Conservation (phyloP, 1,140 invertebrate genomes). For the Caenorhabditis tropicalis region DNA sequence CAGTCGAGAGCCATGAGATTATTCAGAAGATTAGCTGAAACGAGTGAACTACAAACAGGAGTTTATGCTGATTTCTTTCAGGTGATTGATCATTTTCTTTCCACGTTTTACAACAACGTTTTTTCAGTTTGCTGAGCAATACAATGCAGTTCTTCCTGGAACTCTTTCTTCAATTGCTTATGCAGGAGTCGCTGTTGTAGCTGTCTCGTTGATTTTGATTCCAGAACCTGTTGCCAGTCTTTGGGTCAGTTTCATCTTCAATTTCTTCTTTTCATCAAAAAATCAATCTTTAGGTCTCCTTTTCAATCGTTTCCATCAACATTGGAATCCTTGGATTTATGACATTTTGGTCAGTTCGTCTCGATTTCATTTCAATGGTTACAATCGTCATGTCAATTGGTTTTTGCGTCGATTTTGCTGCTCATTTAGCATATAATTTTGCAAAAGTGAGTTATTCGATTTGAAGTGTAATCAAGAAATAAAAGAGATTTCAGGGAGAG, state of each 20-base stretch:
- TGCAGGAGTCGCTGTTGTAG: constrained; percentile 90
- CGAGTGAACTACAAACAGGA: constrained; percentile 84
- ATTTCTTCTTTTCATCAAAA: background rate
- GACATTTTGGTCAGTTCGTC: constrained; percentile 90
- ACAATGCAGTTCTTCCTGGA: constrained; percentile 69
- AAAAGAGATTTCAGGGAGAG: constrained; percentile 78
- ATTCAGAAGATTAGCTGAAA: constrained; percentile 77
- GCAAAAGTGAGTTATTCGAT: constrained; percentile 76
- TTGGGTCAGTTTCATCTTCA: too few species aligned
- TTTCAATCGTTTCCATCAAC: constrained; percentile 93
- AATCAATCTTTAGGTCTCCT: constrained; percentile 75
- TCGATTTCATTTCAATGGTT: constrained; percentile 97
- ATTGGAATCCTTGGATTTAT: constrained; percentile 93
- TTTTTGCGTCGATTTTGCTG: constrained; percentile 95
- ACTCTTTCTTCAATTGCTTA: constrained; percentile 90
- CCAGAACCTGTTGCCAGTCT: constrained; percentile 89
- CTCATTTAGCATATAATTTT: constrained; percentile 94
- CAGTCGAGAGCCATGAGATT: constrained; percentile 69
- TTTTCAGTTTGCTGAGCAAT: constrained; percentile 70
- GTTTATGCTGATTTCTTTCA: constrained; percentile 95
- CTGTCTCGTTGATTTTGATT: constrained; percentile 92
- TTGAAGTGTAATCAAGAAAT: constrained; percentile 75
- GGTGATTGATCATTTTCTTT: constrained; percentile 52
- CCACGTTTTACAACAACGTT: background rate
- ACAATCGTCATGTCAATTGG: constrained; percentile 98